Base-by-base conservation (phyloP, 2,113 vertebrate genomes). In the Microcebus ravelobensis region DNA sequence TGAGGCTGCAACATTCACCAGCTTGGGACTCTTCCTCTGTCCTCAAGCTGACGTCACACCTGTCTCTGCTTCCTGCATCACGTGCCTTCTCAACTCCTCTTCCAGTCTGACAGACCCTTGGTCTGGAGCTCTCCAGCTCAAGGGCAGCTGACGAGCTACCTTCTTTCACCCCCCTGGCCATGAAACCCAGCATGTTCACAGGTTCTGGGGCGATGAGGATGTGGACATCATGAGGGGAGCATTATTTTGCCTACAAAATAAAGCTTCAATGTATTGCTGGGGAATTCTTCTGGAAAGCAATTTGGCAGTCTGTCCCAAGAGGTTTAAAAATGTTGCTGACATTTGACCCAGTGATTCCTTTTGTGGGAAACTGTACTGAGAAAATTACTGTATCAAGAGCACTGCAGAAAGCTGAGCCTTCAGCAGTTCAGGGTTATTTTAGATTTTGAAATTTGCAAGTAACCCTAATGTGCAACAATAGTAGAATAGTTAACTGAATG, bases 11-110 rank as follows among this genome's bases (percentile, higher is more conserved):
- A 8, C 21, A 0, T 50, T 31, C 39, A 5, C 1, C 12, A 21
- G 39, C 67, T 14, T 13, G 1, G 36, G 27, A 11, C 10, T 63
- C 63, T 39, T 34, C 15, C 23, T 48, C 45, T 36, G 1, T 20
- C 70, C 45, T 52, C 29, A 12, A 52, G 82, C 55, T n/a, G 31
- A 29, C 2, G 0, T 21, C 20, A 15, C 4, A 1, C 31, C 21
- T 20, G 1, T 2, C n/a, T 21, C 15, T 20, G 5, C 23, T 1
- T 55, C 29, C 29, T 80, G 8, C 31, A 0, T n/a, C 25, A 1
- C 39, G 1, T n/a, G 2, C 25, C 36, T 21, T 17, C 67, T 59
- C 52, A 67, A 48, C 23, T 4, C 83, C 31, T 42, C 63, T 70
- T 42, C 29, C 39, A 31, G 23, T 34, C 45, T 13, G 15, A 18